These are phyloP conservation scores for Coluber constrictor DNA, from an alignment of 2,797 vertebrate genomes.

Conservation along the genomic window DNA sequence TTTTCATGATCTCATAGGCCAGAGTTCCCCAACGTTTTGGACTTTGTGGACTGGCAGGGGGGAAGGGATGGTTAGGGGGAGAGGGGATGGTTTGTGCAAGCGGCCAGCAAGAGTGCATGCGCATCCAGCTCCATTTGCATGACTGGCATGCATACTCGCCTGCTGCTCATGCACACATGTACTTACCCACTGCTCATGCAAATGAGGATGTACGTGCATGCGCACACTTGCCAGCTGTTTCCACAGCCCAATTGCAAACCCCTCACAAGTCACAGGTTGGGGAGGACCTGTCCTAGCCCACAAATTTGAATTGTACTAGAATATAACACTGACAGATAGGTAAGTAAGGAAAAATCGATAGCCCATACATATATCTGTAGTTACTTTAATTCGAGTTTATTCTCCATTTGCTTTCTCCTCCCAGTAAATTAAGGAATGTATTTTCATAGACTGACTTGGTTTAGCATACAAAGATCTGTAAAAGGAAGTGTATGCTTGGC, in stretches of 20 bases:
- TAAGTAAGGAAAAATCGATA: constrained; percentile 35
- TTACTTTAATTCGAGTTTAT: constrained; percentile 52
- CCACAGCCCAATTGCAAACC: no score
- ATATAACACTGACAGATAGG: constrained; percentile 41
- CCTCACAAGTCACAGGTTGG: no score
- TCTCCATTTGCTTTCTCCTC: constrained; percentile 59
- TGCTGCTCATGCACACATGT: no score
- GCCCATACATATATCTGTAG: constrained; percentile 32
- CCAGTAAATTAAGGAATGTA: constrained; percentile 56
- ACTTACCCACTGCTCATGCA: no score
- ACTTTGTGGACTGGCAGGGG: no score
- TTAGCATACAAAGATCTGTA: constrained; percentile 31
- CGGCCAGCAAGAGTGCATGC: no score
- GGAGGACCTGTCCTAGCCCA: neutral
- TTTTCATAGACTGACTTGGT: constrained; percentile 49
- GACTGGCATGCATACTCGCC: no score
- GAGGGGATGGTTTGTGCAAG: no score
- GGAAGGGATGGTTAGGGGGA: no score
- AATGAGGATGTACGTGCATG: no score
- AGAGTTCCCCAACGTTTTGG: neutral
- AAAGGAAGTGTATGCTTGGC: constrained; percentile 35
- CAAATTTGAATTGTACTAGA: constrained; percentile 35
- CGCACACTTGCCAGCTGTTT: no score
- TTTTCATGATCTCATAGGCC: constrained; percentile 1
- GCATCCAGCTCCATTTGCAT: no score